A percentile compares a stretch with the other conserved stretches of the same genome.
These are phyloP conservation scores for Paramisgurnus dabryanus DNA, from an alignment of 2,113 vertebrate genomes.

Conservation along the genomic window DNA sequence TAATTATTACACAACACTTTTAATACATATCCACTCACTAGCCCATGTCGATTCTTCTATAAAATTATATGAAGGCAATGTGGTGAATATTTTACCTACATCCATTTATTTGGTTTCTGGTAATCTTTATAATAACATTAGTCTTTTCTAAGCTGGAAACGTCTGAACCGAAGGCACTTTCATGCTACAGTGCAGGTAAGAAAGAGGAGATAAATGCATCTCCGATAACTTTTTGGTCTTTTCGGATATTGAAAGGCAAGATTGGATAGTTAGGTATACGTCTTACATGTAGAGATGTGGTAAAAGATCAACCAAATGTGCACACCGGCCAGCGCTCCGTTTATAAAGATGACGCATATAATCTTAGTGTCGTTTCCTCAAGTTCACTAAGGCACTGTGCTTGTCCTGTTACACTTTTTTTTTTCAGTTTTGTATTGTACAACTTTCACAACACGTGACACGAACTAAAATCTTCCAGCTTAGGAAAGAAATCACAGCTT, in stretches of 20 bases:
- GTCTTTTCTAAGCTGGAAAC: conserved; percentile 92
- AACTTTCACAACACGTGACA: conserved; percentile 82
- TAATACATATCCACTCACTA: conserved; percentile 53
- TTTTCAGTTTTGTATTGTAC: conserved; percentile 94
- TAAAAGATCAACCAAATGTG: conserved; percentile 50
- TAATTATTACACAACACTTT: conserved; percentile 54
- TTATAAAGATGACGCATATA: conserved; percentile 42
- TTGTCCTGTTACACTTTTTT: conserved; percentile 82
- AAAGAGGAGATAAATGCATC: conserved; percentile 75
- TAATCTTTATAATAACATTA: conserved; percentile 74
- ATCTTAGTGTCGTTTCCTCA: conserved; percentile 53
- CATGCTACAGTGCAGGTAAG: conserved; percentile 90
- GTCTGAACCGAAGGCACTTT: conserved; percentile 97
- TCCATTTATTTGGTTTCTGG: conserved; percentile 86
- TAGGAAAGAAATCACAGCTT: conserved; percentile 93
- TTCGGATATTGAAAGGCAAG: conserved; percentile 83
- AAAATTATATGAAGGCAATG: conserved; percentile 91
- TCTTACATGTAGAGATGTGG: conserved; percentile 50
- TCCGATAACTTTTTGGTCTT: conserved; percentile 84
- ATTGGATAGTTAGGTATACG: conserved; percentile 63
- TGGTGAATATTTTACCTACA: conserved; percentile 85
- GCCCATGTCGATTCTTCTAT: conserved; percentile 60
- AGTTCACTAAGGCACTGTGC: conserved; percentile 94
- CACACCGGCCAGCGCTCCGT: conserved; percentile 41
- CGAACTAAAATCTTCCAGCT: conserved; percentile 84